Percentiles rank a stretch among this genome's conserved stretches.
Evolutionary conservation across 2,797 vertebrate species (phyloP).

Genomic region (Arctocebus calabarensis): DNA sequence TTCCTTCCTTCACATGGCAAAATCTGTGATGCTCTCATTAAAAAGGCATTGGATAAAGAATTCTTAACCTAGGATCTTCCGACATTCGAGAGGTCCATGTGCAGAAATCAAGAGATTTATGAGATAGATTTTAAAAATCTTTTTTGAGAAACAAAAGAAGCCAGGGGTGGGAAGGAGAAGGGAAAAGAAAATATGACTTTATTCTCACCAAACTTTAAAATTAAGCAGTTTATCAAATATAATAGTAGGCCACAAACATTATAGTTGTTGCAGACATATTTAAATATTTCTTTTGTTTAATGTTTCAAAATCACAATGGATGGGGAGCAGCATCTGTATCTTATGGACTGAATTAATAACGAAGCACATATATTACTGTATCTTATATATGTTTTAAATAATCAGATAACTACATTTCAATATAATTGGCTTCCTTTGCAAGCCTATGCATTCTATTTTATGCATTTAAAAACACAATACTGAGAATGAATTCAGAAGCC

Average conservation of each 20-base stretch:
- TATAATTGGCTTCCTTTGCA: not conserved
- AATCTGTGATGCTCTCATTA: not conserved
- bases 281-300: not conserved
- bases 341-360: conserved; percentile 6
- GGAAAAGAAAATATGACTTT: not conserved
- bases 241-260: not conserved
- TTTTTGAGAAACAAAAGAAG: not conserved
- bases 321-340: not conserved
- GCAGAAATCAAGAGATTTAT: not conserved
- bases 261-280: not conserved
- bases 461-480: not conserved
- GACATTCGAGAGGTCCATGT: not conserved
- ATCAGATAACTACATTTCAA: not conserved
- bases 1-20: not conserved
- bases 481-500: not conserved
- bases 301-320: not conserved
- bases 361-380: not conserved
- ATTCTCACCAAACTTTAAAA: conserved; percentile 44
- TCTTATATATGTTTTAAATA: conserved; percentile 18
- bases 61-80: not conserved
- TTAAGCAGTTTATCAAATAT: not conserved
- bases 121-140: not conserved
- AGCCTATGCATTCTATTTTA: not conserved
- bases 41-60: not conserved
- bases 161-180: too few relatives aligned